Evolutionary conservation across 2,113 vertebrate genomes (phyloP).

Genomic region (Elephas maximus): DNA sequence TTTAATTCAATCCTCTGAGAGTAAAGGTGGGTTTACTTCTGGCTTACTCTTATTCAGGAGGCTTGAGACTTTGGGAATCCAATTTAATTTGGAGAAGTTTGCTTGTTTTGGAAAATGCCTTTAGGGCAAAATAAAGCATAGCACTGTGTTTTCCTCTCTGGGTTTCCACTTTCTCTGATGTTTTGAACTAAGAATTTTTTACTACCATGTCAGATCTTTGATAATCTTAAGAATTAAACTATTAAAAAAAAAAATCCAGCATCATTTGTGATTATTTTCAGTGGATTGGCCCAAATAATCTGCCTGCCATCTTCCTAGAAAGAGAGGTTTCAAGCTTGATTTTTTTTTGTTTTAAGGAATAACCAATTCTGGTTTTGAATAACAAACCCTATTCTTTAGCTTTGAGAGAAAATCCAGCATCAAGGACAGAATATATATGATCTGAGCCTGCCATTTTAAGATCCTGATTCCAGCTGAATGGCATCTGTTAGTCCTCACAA

Average conservation of each 20-base stretch:
- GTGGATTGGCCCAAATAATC: background rate
- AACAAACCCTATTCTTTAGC: background rate
- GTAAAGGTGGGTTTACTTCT: background rate
- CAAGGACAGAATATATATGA: background rate
- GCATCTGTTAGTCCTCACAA: background rate
- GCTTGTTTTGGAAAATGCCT: background rate
- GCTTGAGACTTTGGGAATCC: background rate
- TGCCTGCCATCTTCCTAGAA: background rate
- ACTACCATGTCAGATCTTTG: background rate
- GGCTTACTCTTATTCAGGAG: background rate
- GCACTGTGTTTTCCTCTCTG: background rate
- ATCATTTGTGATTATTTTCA: conserved; percentile 7
- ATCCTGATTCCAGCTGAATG: background rate
- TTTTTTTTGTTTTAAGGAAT: background rate
- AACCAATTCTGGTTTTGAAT: background rate
- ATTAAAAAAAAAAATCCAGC: background rate
- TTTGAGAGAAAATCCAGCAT: background rate
- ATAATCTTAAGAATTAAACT: conserved; percentile 15
- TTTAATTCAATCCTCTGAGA: background rate
- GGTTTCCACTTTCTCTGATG: conserved; percentile 37
- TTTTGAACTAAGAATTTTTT: background rate
- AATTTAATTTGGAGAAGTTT: conserved; percentile 49
- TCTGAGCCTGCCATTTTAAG: background rate
- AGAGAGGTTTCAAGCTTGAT: background rate
- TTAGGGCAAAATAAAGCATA: background rate